These are phyloP conservation scores for Automeris io DNA, from an alignment of 2,888 invertebrate genomes.

Conservation along the genomic window DNA sequence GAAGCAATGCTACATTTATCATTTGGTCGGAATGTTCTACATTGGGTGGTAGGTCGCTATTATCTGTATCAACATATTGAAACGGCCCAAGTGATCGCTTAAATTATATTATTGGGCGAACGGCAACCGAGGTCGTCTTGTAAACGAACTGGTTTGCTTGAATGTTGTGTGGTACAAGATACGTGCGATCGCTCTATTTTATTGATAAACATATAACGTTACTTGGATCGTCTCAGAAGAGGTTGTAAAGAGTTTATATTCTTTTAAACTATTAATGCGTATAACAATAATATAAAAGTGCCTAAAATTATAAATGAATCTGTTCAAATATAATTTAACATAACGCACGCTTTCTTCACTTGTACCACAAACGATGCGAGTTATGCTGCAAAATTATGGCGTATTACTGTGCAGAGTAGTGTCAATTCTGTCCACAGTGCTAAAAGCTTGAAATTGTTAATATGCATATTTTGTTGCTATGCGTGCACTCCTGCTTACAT, in stretches of 20 bases:
- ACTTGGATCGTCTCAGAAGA: too few relatives aligned
- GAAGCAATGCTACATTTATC: conserved; percentile 30
- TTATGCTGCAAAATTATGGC: conserved; percentile 20
- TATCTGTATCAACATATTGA: conserved; percentile 55
- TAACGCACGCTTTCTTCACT: conserved; percentile 17
- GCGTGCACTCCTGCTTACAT: conserved; percentile 7
- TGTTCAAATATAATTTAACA: too few relatives aligned
- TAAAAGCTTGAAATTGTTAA: conserved; percentile 22
- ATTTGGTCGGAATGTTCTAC: conserved; percentile 39
- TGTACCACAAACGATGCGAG: conserved; percentile 25
- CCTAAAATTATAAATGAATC: not conserved
- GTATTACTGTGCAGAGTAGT: conserved; percentile 26
- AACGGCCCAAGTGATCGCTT: conserved; percentile 67
- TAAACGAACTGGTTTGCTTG: conserved; percentile 68
- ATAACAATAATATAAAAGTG: not conserved
- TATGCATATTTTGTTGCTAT: conserved; percentile 17
- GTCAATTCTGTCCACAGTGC: conserved; percentile 24
- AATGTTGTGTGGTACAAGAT: conserved; percentile 38
- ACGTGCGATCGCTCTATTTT: conserved; percentile 23
- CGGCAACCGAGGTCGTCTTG: conserved; percentile 63
- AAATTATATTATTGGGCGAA: conserved; percentile 64
- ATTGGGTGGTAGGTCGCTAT: conserved; percentile 34
- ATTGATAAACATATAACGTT: not conserved
- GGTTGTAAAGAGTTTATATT: too few relatives aligned
- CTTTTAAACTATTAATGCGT: too few relatives aligned